Evolutionary conservation across 2,113 vertebrate species (phyloP).

Genomic region (Nymphicus hollandicus): DNA sequence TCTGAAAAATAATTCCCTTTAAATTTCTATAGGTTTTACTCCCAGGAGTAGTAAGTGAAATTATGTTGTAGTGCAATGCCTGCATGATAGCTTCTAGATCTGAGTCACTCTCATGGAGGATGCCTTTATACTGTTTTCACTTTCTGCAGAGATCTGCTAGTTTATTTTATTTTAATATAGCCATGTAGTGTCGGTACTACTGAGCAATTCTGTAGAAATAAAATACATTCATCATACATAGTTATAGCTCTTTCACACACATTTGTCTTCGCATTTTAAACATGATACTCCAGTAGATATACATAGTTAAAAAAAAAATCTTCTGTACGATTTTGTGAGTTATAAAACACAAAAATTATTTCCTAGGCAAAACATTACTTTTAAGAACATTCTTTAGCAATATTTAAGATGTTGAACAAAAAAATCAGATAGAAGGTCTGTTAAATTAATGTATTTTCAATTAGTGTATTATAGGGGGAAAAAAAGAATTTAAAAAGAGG

Average conservation of each 20-base stretch:
- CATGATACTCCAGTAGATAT: not conserved
- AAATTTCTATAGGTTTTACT: not conserved
- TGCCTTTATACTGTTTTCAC: not conserved
- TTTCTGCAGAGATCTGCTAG: not conserved
- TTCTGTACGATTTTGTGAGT: not conserved
- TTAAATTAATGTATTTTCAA: not conserved
- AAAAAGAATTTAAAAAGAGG: not conserved
- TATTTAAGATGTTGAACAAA: not conserved
- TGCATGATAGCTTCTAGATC: not conserved
- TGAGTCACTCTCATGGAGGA: not conserved
- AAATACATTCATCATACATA: not conserved
- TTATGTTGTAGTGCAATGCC: not conserved
- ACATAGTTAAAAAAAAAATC: not conserved
- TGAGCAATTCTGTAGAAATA: not conserved
- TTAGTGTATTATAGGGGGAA: not conserved
- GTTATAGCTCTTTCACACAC: not conserved
- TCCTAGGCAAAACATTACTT: not conserved
- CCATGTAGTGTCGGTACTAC: not conserved
- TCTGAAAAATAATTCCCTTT: not conserved
- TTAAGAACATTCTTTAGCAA: not conserved
- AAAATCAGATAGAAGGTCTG: not conserved
- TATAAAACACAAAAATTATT: not conserved
- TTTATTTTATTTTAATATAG: not conserved
- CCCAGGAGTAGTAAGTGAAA: not conserved
- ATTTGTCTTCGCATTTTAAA: not conserved